A percentile compares a stretch with the other conserved stretches of the same genome.
phyloP scores from a whole-genome alignment of 1,140 invertebrate species.

The Oppia nitens region DNA sequence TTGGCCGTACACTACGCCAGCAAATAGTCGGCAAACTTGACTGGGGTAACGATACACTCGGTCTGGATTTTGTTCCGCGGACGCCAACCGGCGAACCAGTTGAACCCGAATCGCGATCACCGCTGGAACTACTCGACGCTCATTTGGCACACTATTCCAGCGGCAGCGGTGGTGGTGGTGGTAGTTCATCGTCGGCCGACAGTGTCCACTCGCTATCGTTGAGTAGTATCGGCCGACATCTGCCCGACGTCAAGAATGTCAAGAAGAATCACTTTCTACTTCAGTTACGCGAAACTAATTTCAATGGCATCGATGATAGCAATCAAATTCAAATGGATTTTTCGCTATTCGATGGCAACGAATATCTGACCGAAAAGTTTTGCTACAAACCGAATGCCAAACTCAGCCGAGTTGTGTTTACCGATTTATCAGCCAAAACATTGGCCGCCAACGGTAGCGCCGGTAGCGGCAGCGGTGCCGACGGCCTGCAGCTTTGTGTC shows the following conservation, averaged over 20 bases:
- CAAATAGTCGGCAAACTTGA: conserved; percentile 78
- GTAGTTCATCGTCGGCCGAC: background rate
- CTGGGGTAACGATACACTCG: conserved; percentile 83
- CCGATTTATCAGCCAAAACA: conserved; percentile 6
- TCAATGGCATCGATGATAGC: background rate
- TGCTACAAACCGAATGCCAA: conserved; percentile 1
- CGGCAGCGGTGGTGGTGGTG: background rate
- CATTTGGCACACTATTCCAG: conserved; percentile 26
- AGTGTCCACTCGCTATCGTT: background rate
- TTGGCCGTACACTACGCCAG: conserved; percentile 61
- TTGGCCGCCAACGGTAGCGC: background rate
- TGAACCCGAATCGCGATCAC: conserved; percentile 65
- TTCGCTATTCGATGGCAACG: background rate
- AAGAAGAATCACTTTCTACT: background rate
- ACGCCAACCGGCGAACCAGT: conserved; percentile 63
- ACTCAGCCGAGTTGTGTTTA: background rate
- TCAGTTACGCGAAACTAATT: background rate
- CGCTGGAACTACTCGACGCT: conserved; percentile 71
- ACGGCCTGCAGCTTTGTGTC: background rate
- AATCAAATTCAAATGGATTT: background rate
- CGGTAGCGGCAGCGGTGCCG: background rate
- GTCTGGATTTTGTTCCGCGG: conserved; percentile 72
- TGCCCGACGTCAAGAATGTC: too few relatives aligned
- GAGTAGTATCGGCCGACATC: background rate
- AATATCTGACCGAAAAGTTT: conserved; percentile 7